phyloP scores from a whole-genome alignment of 2,888 invertebrate species.

The Rapana venosa region DNA sequence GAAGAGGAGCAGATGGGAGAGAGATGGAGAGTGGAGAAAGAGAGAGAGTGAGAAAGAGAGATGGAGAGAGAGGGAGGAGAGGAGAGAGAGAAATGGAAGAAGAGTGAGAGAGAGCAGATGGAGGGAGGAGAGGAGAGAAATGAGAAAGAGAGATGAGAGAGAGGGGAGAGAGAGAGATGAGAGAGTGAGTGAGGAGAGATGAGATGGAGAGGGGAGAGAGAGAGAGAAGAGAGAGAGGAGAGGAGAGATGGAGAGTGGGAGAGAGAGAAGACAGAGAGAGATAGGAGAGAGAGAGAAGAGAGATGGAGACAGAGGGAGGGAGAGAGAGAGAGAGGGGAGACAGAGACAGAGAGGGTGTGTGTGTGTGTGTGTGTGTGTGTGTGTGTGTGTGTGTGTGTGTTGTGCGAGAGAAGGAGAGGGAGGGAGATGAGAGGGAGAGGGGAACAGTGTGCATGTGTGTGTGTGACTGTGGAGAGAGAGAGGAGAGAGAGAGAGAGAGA shows the following conservation, averaged over 20 bases:
- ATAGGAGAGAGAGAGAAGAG: not conserved
- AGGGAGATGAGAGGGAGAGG: no score
- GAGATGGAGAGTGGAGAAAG: not conserved
- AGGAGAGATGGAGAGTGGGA: not conserved
- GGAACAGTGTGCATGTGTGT: no score
- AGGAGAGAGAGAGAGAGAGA: not conserved
- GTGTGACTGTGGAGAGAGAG: no score
- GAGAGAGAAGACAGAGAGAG: not conserved
- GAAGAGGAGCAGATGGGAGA: not conserved
- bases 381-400: not conserved
- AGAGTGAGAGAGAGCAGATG: not conserved
- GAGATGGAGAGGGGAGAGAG: no score
- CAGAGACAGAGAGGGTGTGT: no score
- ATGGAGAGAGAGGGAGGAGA: not conserved
- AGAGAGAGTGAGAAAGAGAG: not conserved
- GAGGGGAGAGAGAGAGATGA: not conserved
- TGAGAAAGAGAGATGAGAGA: not conserved
- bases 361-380: not conserved
- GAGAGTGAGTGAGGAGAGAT: no score
- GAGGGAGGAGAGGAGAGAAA: not conserved
- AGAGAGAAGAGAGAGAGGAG: not conserved
- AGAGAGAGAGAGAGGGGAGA: no score
- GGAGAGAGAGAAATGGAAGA: not conserved
- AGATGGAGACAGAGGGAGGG: not conserved
- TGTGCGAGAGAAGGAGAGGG: no score